Evolutionary conservation across 2,797 vertebrate genomes (phyloP), one percentile per base, ranked within the genome.

Genomic region (Lindbergichthys nudifrons): DNA sequence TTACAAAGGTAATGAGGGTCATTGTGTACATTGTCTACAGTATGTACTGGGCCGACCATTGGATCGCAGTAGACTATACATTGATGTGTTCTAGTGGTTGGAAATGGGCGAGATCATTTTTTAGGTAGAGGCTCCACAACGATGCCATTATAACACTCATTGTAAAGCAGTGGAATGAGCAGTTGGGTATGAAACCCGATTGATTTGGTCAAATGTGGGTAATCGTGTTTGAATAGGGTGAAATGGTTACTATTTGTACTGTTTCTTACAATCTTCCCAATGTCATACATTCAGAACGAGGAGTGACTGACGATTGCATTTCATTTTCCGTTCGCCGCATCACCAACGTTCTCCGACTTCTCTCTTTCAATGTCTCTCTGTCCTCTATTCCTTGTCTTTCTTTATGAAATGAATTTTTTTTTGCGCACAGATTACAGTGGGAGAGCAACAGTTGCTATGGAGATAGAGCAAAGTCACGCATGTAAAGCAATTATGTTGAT

Each of bases 361-460:
- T 62, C 15, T 59, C 30, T 79, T 15, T 43, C 68, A 60, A 9
- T 75, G 70, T 82, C 62, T 82, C 56, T 62, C 57, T 57, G 66
- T 80, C 73, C 62, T 73, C 68, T 43, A 5, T 71, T 82, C 15
- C 79, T 64, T 58, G 68, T 77, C 60, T 86, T 48, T 84, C 58
- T 63, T 80, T 83, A 64, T 79, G 36, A 92, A 89, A 88, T 72
- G 12, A 86, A 70, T 85, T 8, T 59, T 47, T 61, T 80, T 81
- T 30, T 62, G 83, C 74, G 74, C 80, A 81, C 76, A 86, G 87
- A 88, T 92, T 90, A 92, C 72, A 89, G 79, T 77, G 71, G 53
- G 65, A 86, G 89, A 90, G 91, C 89, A 93, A 93, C 91, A 90
- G 93, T 95, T 94, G 93, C 93, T 92, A 94, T 94, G 93, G 94